Conservation (phyloP, 2,888 invertebrate genomes). For the Onchidella celtica region DNA sequence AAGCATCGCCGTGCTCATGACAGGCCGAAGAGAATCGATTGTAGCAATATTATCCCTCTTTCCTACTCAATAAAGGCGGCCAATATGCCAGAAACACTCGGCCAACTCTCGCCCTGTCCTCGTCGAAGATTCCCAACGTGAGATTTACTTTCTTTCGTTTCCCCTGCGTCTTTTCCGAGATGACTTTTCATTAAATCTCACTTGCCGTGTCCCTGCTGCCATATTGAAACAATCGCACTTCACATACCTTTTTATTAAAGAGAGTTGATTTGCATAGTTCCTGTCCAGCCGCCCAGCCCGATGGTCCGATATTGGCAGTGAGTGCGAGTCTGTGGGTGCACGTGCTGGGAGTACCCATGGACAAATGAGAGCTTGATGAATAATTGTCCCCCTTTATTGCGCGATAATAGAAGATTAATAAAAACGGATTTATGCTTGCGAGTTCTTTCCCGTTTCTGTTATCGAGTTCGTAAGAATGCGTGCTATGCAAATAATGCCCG, state of each 20-base stretch:
- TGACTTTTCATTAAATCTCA: conserved; percentile 51
- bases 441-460: conserved; percentile 26
- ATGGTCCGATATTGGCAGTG: conserved; percentile 42
- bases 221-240: conserved; percentile 50
- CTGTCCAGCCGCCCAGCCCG: conserved; percentile 18
- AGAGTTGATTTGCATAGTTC: conserved; percentile 46
- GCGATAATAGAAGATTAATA: conserved; percentile 45
- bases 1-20: conserved; percentile 33
- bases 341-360: conserved; percentile 22
- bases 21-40: conserved; percentile 38
- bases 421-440: conserved; percentile 43
- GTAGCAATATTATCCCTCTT: conserved; percentile 48
- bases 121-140: conserved; percentile 6
- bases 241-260: conserved; percentile 49
- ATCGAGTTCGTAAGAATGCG: conserved; percentile 34
- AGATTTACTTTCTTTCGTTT: conserved; percentile 40
- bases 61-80: conserved; percentile 43
- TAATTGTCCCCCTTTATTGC: conserved; percentile 45
- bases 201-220: conserved; percentile 40
- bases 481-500: conserved; percentile 38
- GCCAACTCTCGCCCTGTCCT: conserved; percentile 28
- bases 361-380: conserved; percentile 45
- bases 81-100: conserved; percentile 50
- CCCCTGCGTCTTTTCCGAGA: conserved; percentile 21
- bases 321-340: conserved; percentile 32